These are phyloP conservation scores for Thalassarche chlororhynchos DNA, from an alignment of 2,113 vertebrate genomes.

Conservation along the genomic window DNA sequence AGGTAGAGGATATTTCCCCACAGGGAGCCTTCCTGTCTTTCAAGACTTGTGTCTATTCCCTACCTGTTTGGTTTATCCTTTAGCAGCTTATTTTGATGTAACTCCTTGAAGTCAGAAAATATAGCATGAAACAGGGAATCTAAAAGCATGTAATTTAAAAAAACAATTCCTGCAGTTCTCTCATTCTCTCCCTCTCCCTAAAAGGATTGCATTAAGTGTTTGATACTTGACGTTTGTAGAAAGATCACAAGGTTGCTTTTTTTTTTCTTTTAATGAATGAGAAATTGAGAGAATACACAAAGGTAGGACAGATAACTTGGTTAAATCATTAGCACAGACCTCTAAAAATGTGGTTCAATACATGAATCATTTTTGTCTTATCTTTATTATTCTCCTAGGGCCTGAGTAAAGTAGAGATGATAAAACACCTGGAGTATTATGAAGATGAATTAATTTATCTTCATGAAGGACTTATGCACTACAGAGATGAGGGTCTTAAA, in stretches of 20 bases:
- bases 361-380: not conserved
- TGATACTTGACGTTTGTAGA: not conserved
- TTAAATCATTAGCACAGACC: not conserved
- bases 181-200: not conserved
- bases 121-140: not conserved
- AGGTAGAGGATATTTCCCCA: not conserved
- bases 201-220: not conserved
- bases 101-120: not conserved
- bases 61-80: not conserved
- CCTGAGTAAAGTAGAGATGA: not conserved
- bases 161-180: not conserved
- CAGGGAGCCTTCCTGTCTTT: not conserved
- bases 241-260: not conserved
- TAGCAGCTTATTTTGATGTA: not conserved
- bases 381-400: not conserved
- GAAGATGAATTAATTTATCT: not conserved
- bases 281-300: not conserved
- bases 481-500: not conserved
- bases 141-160: not conserved
- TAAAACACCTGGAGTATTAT: not conserved
- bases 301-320: not conserved
- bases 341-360: not conserved
- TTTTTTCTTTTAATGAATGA: not conserved
- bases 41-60: not conserved
- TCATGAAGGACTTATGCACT: not conserved